Base-by-base conservation (phyloP, 2,888 invertebrate genomes). In the Hydriomena furcata region DNA sequence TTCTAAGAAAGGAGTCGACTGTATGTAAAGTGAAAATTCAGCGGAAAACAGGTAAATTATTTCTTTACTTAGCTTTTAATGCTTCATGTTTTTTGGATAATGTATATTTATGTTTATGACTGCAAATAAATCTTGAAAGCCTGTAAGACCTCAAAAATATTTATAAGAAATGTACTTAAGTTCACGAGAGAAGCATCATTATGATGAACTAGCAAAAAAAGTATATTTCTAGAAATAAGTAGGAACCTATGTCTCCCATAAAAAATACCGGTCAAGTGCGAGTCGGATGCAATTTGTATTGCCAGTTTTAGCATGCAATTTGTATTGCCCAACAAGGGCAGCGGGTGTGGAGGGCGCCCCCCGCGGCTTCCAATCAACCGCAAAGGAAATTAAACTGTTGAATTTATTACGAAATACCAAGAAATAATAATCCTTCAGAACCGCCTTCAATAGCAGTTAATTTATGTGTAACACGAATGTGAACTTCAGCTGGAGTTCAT, bases 341-440 rank as follows among this genome's bases (percentile, higher is more conserved):
- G 47, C 27, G 44, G 48, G 47, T 49, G 43, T 30, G 48, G 11
- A 52, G 54, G 46, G 44, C 51, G 36, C 50, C 58, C 68, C 72
- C 70, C 60, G 66, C 65, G 65, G 75, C 71, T 71, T 69, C 72
- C 77, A 76, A 76, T 80, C 80, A 75, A 67, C 79, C 78, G 70
- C 79, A 78, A 76, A 82, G 82, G 82, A 83, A 82, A 83, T 82
- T 79, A 82, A 80, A 81, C 78, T 75, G 73, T 74, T 77, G 72
- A 79, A 82, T 81, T 71, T 81, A 81, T 80, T 79, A 80, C 75
- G 66, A 66, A 69, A 63, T 66, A 66, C 65, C 55, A 60, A 55
- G 61, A 62, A 67, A 65, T 71, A 73, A 68, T 70, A 68, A 68
- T 64, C 63, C 65, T 58, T 64, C 62, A 60, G 59, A 66, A 68